phyloP scores from a whole-genome alignment of 2,888 invertebrate genomes.

The Hesperia comma region DNA sequence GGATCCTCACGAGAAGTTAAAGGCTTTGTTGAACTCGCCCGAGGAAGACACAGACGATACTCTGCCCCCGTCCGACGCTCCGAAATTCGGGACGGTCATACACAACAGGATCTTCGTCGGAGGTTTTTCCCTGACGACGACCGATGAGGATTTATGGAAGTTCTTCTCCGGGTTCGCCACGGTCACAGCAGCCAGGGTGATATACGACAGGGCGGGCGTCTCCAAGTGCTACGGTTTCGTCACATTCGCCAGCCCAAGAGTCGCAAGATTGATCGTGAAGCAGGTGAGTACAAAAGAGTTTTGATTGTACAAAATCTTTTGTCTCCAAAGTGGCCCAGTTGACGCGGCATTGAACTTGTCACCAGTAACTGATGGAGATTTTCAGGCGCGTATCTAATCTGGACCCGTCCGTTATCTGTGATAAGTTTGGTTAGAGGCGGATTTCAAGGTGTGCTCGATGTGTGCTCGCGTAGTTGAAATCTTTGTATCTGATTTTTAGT shows the following conservation, averaged over 20 bases:
- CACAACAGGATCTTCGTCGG: slow-evolving; percentile 98
- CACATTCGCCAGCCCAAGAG: slow-evolving; percentile 83
- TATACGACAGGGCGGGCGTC: slow-evolving; percentile 96
- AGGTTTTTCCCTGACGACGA: slow-evolving; percentile 96
- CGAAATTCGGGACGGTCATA: slow-evolving; percentile 91
- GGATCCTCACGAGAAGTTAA: slow-evolving; percentile 77
- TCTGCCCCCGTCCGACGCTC: slow-evolving; percentile 77
- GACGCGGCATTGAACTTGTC: slow-evolving; percentile 35
- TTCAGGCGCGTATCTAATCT: slow-evolving; percentile 25
- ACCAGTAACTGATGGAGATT: slow-evolving; percentile 15
- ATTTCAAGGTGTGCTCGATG: slow-evolving; percentile 27
- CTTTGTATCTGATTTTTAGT: neutral
- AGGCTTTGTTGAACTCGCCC: slow-evolving; percentile 73
- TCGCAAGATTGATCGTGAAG: slow-evolving; percentile 79
- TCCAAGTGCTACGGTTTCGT: slow-evolving; percentile 97
- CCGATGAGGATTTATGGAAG: slow-evolving; percentile 95
- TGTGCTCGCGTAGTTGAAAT: neutral
- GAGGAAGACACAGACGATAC: slow-evolving; percentile 77
- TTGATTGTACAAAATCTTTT: neutral
- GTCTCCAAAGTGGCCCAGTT: slow-evolving; percentile 37
- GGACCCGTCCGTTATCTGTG: slow-evolving; percentile 13
- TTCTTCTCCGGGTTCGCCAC: slow-evolving; percentile 96
- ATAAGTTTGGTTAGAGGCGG: slow-evolving; percentile 24
- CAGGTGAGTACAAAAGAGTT: slow-evolving; percentile 62
- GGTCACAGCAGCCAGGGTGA: slow-evolving; percentile 96